Conservation (phyloP, 2,113 vertebrate genomes). For the Scomber japonicus region DNA sequence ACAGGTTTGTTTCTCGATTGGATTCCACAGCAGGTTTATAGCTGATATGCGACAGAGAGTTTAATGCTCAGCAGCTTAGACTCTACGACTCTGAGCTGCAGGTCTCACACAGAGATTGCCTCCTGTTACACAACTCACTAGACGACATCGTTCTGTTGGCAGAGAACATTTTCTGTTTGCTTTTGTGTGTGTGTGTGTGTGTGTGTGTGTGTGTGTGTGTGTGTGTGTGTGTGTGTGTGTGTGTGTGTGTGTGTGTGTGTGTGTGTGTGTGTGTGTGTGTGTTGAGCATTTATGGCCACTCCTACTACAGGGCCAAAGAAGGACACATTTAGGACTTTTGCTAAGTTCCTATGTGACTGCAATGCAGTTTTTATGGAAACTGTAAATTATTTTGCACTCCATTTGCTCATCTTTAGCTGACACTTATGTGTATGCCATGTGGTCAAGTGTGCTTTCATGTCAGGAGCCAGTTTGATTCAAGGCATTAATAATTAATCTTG, state of each 20-base stretch:
- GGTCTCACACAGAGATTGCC: conserved; percentile 45
- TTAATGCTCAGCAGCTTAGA: conserved; percentile 1
- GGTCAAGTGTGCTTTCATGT: not conserved
- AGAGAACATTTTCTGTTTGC: conserved; percentile 15
- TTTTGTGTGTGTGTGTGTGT: not conserved
- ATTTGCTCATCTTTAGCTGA: not conserved
- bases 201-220: no score
- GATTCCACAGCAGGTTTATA: not conserved
- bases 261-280: not conserved
- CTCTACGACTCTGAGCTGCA: conserved; percentile 37
- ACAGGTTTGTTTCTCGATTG: conserved; percentile 5
- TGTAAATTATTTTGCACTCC: not conserved
- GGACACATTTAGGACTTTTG: conserved; percentile 43
- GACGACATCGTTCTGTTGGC: conserved; percentile 44
- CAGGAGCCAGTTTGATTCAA: not conserved
- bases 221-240: no score
- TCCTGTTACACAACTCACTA: conserved; percentile 51
- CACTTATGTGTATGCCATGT: not conserved
- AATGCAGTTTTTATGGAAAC: not conserved
- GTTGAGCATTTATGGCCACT: conserved; percentile 19
- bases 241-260: not conserved
- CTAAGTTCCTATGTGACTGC: conserved; percentile 5
- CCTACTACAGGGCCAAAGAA: not conserved
- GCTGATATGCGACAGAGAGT: not conserved
- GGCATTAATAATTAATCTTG: not conserved